Conservation (phyloP, 2,113 vertebrate genomes). For the Leptocoma aspasia region DNA sequence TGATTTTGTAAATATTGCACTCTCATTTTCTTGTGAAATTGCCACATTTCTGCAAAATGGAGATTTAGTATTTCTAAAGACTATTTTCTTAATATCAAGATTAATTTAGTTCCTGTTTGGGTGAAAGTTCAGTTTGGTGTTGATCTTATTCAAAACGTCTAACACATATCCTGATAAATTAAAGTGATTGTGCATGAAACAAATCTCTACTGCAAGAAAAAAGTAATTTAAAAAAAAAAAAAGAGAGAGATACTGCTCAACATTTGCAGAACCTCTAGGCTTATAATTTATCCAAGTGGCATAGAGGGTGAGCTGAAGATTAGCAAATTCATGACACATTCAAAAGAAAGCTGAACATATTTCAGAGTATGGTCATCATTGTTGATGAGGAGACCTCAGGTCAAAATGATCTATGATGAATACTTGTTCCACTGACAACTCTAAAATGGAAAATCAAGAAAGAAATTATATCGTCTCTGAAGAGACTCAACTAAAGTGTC, state of each 20-base stretch:
- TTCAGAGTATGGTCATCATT: not conserved
- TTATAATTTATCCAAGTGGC: conserved; percentile 12
- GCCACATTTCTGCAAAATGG: not conserved
- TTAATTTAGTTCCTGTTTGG: not conserved
- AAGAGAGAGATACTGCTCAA: not conserved
- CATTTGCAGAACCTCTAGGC: not conserved
- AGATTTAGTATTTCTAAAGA: not conserved
- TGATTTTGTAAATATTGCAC: not conserved
- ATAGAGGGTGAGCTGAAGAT: conserved; percentile 10
- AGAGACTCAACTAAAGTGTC: not conserved
- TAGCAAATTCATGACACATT: not conserved
- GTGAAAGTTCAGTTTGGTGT: not conserved
- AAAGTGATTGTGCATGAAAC: conserved; percentile 5
- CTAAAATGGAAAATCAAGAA: conserved; percentile 5
- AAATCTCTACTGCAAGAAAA: conserved; percentile 25
- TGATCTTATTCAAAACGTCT: conserved; percentile 26
- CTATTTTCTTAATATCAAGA: not conserved
- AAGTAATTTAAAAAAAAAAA: not conserved
- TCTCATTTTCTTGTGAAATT: not conserved
- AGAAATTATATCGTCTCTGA: conserved; percentile 20
- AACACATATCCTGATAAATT: not conserved
- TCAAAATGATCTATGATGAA: not conserved
- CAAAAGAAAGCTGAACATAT: not conserved
- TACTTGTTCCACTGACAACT: not conserved
- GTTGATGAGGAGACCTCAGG: not conserved